A percentile compares a stretch with the other conserved stretches of the same genome.
These are phyloP conservation scores for Dryas iulia DNA, from an alignment of 1,140 invertebrate species.

Conservation along the genomic window DNA sequence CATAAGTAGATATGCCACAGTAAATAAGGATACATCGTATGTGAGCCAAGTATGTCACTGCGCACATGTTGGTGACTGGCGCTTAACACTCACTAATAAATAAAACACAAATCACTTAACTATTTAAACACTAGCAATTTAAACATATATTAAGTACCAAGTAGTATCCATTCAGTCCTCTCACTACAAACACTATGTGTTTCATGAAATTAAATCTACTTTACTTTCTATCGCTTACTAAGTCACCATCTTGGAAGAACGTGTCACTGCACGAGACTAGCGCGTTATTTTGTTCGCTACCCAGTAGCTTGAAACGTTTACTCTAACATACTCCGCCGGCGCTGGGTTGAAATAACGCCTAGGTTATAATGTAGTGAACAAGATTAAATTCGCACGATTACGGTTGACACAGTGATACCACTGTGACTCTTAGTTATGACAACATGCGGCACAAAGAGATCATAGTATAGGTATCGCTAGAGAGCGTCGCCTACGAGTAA, in stretches of 20 bases:
- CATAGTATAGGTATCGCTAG: constrained; percentile 41
- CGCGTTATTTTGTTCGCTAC: constrained; percentile 39
- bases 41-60: constrained; percentile 64
- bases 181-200: constrained; percentile 66
- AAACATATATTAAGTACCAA: constrained; percentile 71
- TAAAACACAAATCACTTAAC: constrained; percentile 51
- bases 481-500: constrained; percentile 67
- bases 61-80: constrained; percentile 49
- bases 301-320: constrained; percentile 30
- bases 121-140: constrained; percentile 67
- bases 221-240: constrained; percentile 40
- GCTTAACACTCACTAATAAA: constrained; percentile 59
- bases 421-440: constrained; percentile 5
- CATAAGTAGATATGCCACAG: constrained; percentile 75
- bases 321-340: too few relatives aligned
- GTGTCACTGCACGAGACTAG: constrained; percentile 65
- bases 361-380: background rate
- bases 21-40: constrained; percentile 65
- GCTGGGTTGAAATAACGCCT: background rate
- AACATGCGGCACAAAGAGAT: constrained; percentile 45
- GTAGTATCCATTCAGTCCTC: constrained; percentile 50
- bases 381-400: too few relatives aligned
- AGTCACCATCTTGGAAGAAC: constrained; percentile 62
- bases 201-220: constrained; percentile 40
- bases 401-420: too few relatives aligned